Percentiles rank a stretch among this genome's conserved stretches.
Evolutionary conservation across 2,797 vertebrate species (phyloP).

Genomic region (Sorex maritimensis): DNA sequence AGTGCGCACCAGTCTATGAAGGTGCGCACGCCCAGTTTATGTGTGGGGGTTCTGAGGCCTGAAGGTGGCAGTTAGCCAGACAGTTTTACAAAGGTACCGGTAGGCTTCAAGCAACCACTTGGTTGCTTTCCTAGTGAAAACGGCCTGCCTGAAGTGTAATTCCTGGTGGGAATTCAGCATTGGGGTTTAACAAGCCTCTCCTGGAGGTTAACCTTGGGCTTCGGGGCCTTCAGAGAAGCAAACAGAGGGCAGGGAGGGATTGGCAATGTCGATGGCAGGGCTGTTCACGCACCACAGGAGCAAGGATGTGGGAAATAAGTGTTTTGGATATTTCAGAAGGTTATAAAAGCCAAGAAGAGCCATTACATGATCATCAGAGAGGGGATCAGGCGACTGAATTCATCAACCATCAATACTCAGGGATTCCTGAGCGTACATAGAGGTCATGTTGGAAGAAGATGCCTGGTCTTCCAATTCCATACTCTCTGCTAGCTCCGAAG

Average conservation of each 20-base stretch:
- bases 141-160: background rate
- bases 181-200: background rate
- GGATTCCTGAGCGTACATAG: too few species aligned
- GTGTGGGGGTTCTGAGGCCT: constrained; percentile 12
- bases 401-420: background rate
- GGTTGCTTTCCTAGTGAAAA: background rate
- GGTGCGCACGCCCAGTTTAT: background rate
- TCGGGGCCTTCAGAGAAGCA: too few species aligned
- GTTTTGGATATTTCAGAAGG: constrained; percentile 33
- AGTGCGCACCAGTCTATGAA: background rate
- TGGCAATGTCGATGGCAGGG: background rate
- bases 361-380: background rate
- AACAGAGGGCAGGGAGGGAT: background rate
- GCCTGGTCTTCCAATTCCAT: too few species aligned
- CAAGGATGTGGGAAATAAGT: background rate
- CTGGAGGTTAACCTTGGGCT: background rate
- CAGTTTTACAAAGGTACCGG: background rate
- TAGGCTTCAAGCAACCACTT: background rate
- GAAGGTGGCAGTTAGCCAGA: background rate
- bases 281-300: background rate
- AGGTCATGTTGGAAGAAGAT: too few species aligned
- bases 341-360: background rate
- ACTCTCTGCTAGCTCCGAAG: too few species aligned
- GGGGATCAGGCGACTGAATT: background rate
- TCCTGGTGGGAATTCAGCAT: background rate